Conservation (phyloP, 2,797 vertebrate genomes). For the Ambastaia sidthimunki region DNA sequence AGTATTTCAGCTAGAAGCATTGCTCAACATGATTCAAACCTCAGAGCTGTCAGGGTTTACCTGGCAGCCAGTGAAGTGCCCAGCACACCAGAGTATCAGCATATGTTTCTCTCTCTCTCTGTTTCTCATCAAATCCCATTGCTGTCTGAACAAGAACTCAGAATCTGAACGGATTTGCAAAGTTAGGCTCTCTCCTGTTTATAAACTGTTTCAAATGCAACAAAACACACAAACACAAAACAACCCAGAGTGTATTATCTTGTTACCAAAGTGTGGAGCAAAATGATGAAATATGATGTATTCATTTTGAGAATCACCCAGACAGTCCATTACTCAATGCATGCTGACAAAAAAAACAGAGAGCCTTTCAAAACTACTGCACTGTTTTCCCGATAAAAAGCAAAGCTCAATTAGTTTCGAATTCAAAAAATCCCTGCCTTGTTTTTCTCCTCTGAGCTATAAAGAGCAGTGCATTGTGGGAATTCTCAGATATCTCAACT, state of each 20-base stretch:
- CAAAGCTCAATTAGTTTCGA: neutral
- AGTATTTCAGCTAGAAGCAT: neutral
- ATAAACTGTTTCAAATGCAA: constrained; percentile 30
- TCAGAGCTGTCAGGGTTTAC: constrained; percentile 6
- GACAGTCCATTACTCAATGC: constrained; percentile 34
- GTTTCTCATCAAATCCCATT: constrained; percentile 21
- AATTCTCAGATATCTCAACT: neutral
- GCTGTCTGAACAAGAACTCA: neutral
- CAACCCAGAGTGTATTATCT: constrained; percentile 17
- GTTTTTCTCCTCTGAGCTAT: neutral
- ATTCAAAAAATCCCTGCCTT: neutral
- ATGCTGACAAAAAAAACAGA: constrained; percentile 25
- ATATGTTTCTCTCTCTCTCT: constrained; percentile 15
- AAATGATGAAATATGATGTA: constrained; percentile 43
- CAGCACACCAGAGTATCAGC: neutral
- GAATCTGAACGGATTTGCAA: constrained; percentile 5
- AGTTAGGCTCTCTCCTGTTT: neutral
- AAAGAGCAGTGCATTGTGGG: neutral
- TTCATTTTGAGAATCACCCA: constrained; percentile 33
- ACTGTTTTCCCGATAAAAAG: neutral
- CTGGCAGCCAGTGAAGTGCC: neutral
- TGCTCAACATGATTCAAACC: neutral
- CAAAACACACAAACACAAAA: neutral
- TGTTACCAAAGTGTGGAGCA: constrained; percentile 3
- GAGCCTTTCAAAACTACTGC: constrained; percentile 15